A percentile compares a stretch with the other conserved stretches of the same genome.
Evolutionary conservation across 2,797 vertebrate genomes (phyloP).

Genomic region (Danio jaintianensis): DNA sequence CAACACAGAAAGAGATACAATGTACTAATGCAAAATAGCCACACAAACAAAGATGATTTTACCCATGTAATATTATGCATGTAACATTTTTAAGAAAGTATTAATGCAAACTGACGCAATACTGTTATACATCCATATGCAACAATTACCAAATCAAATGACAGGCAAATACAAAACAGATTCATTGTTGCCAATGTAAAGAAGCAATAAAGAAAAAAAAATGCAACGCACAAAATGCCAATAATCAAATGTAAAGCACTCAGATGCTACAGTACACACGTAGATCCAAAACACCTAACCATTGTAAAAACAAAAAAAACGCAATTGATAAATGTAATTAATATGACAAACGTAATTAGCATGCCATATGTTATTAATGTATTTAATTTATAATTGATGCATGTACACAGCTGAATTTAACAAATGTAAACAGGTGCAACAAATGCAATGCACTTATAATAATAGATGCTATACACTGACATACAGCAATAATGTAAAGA

Average conservation of each 20-base stretch:
- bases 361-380: no score
- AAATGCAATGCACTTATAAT: background rate
- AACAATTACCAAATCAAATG: background rate
- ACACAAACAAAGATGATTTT: background rate
- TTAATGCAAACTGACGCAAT: background rate
- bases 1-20: background rate
- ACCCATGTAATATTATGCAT: background rate
- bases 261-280: background rate
- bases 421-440: background rate
- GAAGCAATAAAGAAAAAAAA: background rate
- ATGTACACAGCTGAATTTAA: background rate
- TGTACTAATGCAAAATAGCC: background rate
- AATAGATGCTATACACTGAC: background rate
- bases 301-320: constrained; percentile 1
- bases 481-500: no score
- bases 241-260: background rate
- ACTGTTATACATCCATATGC: no score
- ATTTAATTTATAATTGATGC: background rate
- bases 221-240: background rate
- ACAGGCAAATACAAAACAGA: background rate
- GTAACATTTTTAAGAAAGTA: background rate
- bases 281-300: background rate
- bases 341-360: no score
- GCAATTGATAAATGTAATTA: background rate
- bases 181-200: background rate